Percentiles rank a stretch among this genome's conserved stretches.
Evolutionary conservation across 2,797 vertebrate genomes (phyloP).

Genomic region (Sebastes vulpes): DNA sequence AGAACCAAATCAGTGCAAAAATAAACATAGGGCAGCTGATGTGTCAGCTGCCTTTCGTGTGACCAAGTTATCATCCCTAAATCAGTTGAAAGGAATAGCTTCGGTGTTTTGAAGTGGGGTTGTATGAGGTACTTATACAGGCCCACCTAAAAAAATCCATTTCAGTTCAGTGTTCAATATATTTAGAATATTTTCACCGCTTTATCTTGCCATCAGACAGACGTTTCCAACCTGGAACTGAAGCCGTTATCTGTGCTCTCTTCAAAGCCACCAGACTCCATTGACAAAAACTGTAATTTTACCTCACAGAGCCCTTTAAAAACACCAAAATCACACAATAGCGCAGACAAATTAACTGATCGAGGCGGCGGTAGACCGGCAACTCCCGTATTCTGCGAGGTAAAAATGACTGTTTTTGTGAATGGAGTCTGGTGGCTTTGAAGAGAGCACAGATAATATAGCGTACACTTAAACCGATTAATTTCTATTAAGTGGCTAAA

Average conservation of each 20-base stretch:
- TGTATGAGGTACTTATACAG: neutral
- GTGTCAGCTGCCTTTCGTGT: too few relatives aligned
- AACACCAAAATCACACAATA: neutral
- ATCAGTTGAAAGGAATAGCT: neutral
- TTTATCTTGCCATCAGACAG: neutral
- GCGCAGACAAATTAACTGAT: neutral
- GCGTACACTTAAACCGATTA: too few relatives aligned
- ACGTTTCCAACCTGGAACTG: neutral
- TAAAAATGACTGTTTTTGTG: fast-evolving
- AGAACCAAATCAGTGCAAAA: neutral
- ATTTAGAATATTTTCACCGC: fast-evolving
- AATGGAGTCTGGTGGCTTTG: too few relatives aligned
- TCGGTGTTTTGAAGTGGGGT: neutral
- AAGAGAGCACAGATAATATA: too few relatives aligned
- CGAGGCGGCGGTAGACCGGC: too few relatives aligned
- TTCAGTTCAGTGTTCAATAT: neutral
- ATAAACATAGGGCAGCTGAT: too few relatives aligned
- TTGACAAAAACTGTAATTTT: neutral
- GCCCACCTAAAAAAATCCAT: neutral
- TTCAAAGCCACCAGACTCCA: neutral
- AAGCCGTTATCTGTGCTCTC: neutral
- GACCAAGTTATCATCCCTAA: neutral
- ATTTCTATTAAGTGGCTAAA: too few relatives aligned
- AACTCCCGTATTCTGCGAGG: too few relatives aligned
- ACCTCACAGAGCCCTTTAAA: neutral